A percentile compares a stretch with the other conserved stretches of the same genome.
Conservation (phyloP, 2,888 invertebrate genomes). For the Prosopocoilus inquinatus region DNA sequence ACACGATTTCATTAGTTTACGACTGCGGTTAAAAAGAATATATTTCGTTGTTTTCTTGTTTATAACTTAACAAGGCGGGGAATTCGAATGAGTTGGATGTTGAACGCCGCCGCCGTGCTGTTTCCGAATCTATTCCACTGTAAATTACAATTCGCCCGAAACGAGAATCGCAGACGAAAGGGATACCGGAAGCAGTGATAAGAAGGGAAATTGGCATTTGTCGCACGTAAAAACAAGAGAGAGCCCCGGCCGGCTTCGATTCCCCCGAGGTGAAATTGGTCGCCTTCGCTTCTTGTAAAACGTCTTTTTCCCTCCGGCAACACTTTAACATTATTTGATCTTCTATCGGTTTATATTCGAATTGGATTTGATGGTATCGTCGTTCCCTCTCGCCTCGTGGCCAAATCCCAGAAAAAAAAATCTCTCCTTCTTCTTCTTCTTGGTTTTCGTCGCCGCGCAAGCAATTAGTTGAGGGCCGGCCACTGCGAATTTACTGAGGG, state of each 20-base stretch:
- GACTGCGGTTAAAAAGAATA: too few relatives aligned
- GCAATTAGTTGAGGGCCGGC: background rate
- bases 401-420: background rate
- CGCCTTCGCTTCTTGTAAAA: slow-evolving; percentile 34
- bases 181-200: slow-evolving; percentile 37
- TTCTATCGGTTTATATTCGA: slow-evolving; percentile 33
- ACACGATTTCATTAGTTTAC: too few relatives aligned
- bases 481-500: background rate
- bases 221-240: slow-evolving; percentile 33
- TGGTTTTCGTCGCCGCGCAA: too few relatives aligned
- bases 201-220: slow-evolving; percentile 48
- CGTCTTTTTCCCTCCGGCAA: slow-evolving; percentile 19
- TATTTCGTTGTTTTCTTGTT: too few relatives aligned
- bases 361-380: slow-evolving; percentile 29
- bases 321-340: slow-evolving; percentile 30
- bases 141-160: background rate
- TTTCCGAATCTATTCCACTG: too few relatives aligned
- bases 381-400: slow-evolving; percentile 14
- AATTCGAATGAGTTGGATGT: too few relatives aligned
- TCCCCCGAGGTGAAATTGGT: slow-evolving; percentile 44
- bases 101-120: too few relatives aligned
- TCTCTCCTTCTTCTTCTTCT: too few relatives aligned
- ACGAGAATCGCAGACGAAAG: background rate
- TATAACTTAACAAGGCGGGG: too few relatives aligned
- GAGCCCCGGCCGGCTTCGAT: slow-evolving; percentile 41